Evolutionary conservation across 2,113 vertebrate species (phyloP).

Genomic region (Syngnathus scovelli): DNA sequence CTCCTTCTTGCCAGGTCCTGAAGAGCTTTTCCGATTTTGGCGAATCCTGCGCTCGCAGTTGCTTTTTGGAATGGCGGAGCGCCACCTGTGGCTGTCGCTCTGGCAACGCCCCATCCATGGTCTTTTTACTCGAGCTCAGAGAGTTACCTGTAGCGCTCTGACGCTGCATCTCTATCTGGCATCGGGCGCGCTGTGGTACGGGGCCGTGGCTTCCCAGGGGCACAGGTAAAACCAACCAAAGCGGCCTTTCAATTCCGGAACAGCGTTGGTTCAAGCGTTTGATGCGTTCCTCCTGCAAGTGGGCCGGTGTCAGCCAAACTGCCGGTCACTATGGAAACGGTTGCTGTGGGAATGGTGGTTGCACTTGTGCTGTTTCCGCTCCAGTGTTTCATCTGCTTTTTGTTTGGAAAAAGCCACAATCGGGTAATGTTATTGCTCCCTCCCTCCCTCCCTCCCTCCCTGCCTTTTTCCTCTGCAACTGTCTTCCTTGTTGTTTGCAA

Average conservation of each 20-base stretch:
- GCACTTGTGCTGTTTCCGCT: constrained; percentile 69
- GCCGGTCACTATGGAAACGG: constrained; percentile 55
- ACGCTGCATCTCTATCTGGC: constrained; percentile 71
- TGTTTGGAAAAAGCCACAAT: constrained; percentile 65
- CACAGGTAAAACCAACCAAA: constrained; percentile 49
- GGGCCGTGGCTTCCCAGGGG: constrained; percentile 55
- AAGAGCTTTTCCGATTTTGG: constrained; percentile 64
- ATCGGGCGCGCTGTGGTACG: constrained; percentile 69
- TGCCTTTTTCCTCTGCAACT: too few relatives aligned
- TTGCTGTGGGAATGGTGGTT: constrained; percentile 67
- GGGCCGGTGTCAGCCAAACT: constrained; percentile 58
- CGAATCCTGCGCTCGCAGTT: constrained; percentile 70
- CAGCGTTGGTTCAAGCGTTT: not conserved
- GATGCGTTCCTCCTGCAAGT: constrained; percentile 31
- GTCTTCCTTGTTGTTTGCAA: not conserved
- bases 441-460: too few relatives aligned
- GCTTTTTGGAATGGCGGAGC: constrained; percentile 68
- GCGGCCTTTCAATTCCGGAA: not conserved
- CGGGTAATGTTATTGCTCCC: constrained; percentile 48
- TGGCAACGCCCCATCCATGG: constrained; percentile 71
- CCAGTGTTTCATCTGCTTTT: constrained; percentile 69
- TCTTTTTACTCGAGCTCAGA: constrained; percentile 72
- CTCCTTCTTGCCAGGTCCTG: constrained; percentile 58
- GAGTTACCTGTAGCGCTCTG: constrained; percentile 69
- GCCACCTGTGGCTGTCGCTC: constrained; percentile 75